Base-by-base conservation (phyloP, 2,797 vertebrate species). In the Sarcoramphus papa region DNA sequence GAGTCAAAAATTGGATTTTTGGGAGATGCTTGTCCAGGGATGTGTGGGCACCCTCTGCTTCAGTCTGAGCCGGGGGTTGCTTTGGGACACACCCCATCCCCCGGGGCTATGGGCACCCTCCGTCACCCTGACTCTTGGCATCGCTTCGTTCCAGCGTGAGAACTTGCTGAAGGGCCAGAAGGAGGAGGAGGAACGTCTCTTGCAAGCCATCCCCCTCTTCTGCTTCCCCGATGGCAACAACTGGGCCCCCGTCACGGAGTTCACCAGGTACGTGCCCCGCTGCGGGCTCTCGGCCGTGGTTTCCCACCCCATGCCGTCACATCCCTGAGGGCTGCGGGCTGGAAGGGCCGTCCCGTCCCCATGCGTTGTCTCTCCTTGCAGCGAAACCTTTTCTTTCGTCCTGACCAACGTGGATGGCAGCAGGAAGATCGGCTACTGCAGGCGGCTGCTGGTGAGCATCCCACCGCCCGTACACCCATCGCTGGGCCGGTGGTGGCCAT, bases 311-410 rank as follows among this genome's bases (percentile, higher is more conserved):
- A 2, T 33, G 4, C 2, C 33, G 11, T 6, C 6, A 3, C 40
- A 20, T 19, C 8, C 40, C 16, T 5, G 43, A 62, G 72, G 64
- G 59, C 67, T 41, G 25, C 0, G 19, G 89, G 75, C 60, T 77
- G 68, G 47, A n/a, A 24, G 62, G n/a, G 18, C 43, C 2, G 0
- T 37, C 64, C 83, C 48, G 5, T 41, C 74, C 21, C 13, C 51
- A 4, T 0, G 3, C 2, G 0, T 64, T 64, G 28, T 85, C 86
- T 91, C 57, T 69, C 23, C 70, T 96, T 95, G 62, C 97, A 99
- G 99, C 17, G 99, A 99, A 98, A 99, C 99, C 8, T 99, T 99
- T 97, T 99, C 99, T 10, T 99, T 99, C 2, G 99, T 99, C 47
- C 98, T 99, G 97, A 99, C 99, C 47, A 99, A 99, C 4, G 93